A percentile compares a stretch with the other conserved stretches of the same genome.
Evolutionary conservation across 2,888 invertebrate species (phyloP).

Genomic region (Scaptomyza flava): DNA sequence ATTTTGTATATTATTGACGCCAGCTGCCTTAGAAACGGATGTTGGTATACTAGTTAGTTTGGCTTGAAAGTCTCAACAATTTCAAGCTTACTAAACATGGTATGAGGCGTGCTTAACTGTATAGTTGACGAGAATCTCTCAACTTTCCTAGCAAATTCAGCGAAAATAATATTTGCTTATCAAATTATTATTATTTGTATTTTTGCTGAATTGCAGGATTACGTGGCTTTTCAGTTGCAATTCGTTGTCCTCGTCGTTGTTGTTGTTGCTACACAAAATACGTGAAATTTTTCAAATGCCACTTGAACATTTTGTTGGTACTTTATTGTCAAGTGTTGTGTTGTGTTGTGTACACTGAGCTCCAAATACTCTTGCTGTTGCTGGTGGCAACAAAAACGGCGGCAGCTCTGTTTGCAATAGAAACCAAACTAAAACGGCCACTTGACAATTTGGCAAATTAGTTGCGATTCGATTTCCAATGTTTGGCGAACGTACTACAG

Average conservation of each 20-base stretch:
- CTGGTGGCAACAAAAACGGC: slow-evolving; percentile 28
- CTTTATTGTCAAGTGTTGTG: slow-evolving; percentile 50
- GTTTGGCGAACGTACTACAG: slow-evolving; percentile 20
- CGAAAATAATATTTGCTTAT: slow-evolving; percentile 65
- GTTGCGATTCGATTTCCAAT: slow-evolving; percentile 70
- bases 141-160: slow-evolving; percentile 35
- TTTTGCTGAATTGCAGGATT: slow-evolving; percentile 17
- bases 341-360: slow-evolving; percentile 37
- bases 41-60: no score
- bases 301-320: slow-evolving; percentile 61
- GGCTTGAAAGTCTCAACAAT: no score
- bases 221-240: slow-evolving; percentile 54
- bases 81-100: no score
- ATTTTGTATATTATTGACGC: no score
- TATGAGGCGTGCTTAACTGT: no score
- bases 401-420: slow-evolving; percentile 64
- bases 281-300: slow-evolving; percentile 71
- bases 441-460: slow-evolving; percentile 76
- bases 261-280: slow-evolving; percentile 44
- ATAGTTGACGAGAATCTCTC: slow-evolving; percentile 34
- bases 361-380: slow-evolving; percentile 21
- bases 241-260: slow-evolving; percentile 38
- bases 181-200: slow-evolving; percentile 46
- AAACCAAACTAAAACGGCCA: slow-evolving; percentile 54
- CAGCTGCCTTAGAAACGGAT: no score